Conservation (phyloP, 1,140 invertebrate genomes). For the Centruroides sculpturatus region DNA sequence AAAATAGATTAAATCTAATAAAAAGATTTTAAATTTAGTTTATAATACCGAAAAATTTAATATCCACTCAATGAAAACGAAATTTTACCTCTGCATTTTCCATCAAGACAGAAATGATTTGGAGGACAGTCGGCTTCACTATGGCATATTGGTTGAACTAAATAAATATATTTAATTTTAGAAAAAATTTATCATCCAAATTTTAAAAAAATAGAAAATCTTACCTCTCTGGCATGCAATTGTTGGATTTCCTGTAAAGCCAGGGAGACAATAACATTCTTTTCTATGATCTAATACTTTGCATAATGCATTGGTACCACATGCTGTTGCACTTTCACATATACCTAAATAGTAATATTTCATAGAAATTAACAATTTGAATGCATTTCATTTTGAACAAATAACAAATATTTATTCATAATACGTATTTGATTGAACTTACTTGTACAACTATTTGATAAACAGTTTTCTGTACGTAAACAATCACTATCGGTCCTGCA, state of each 20-base stretch:
- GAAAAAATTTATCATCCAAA: constrained; percentile 58
- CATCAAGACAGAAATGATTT: constrained; percentile 49
- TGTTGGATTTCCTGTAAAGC: constrained; percentile 58
- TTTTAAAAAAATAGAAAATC: constrained; percentile 53
- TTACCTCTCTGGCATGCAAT: constrained; percentile 44
- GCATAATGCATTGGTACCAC: constrained; percentile 69
- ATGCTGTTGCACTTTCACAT: constrained; percentile 56
- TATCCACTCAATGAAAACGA: neutral
- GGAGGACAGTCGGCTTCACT: constrained; percentile 82
- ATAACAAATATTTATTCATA: too few relatives aligned
- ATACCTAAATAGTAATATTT: constrained; percentile 33
- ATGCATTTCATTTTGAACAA: neutral
- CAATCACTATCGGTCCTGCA: constrained; percentile 70
- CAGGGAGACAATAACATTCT: constrained; percentile 55
- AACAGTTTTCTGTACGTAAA: constrained; percentile 47
- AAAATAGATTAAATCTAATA: too few relatives aligned
- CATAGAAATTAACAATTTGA: neutral
- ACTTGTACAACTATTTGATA: constrained; percentile 47
- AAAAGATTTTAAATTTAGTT: too few relatives aligned
- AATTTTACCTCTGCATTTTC: constrained; percentile 18
- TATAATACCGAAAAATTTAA: neutral
- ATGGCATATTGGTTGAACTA: constrained; percentile 47
- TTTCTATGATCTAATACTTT: constrained; percentile 63
- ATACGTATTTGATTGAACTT: neutral
- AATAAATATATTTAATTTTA: constrained; percentile 37